Evolutionary conservation across 1,140 invertebrate species (phyloP).

Genomic region (honey bee (Apis mellifera)): Amel_HAv3.1 CM009945.2:7571501-7572000

Average conservation of each 20-base stretch:
- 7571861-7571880: constrained; percentile 93
- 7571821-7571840: constrained; percentile 87
- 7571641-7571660: constrained; percentile 81
- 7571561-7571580: constrained; percentile 64
- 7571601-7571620: constrained; percentile 76
- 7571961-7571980: constrained; percentile 86
- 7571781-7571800: constrained; percentile 83
- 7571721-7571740: constrained; percentile 66
- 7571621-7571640: constrained; percentile 80
- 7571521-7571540: constrained; percentile 60
- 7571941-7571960: background rate
- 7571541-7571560: constrained; percentile 14
- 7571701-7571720: constrained; percentile 85
- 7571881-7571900: constrained; percentile 79
- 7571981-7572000: constrained; percentile 91
- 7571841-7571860: constrained; percentile 90
- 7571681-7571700: constrained; percentile 83
- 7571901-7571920: constrained; percentile 7
- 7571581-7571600: constrained; percentile 79
- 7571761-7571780: constrained; percentile 86
- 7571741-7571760: constrained; percentile 66
- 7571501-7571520: constrained; percentile 73
- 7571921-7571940: background rate
- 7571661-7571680: constrained; percentile 81
- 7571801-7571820: constrained; percentile 86